Percentiles rank a stretch among this genome's conserved stretches.
Conservation (phyloP, 2,797 vertebrate genomes). For the Gymnocypris eckloni region DNA sequence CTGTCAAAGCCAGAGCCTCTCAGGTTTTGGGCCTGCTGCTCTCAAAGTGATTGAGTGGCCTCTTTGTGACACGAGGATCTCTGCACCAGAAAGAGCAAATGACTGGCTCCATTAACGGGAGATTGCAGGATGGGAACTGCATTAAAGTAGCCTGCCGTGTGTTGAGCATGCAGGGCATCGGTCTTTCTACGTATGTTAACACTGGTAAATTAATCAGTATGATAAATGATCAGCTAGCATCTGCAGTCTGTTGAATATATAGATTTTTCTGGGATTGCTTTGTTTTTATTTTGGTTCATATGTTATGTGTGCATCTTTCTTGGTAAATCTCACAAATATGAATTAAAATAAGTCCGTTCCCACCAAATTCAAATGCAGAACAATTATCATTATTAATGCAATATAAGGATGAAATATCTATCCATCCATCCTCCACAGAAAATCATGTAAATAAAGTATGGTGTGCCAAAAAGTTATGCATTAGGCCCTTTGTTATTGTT, state of each 20-base stretch:
- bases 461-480: not conserved
- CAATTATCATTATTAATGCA: not conserved
- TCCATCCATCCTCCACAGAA: not conserved
- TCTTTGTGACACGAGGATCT: constrained; percentile 62
- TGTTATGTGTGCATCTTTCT: not conserved
- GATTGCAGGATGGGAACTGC: constrained; percentile 40
- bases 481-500: not conserved
- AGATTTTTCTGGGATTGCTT: not conserved
- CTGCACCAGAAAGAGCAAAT: constrained; percentile 60
- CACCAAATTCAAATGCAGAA: not conserved
- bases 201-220: not conserved
- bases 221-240: not conserved
- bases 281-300: not conserved
- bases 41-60: constrained; percentile 64
- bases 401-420: not conserved
- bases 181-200: not conserved
- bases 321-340: not conserved
- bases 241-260: not conserved
- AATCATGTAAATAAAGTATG: not conserved
- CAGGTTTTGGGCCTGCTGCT: constrained; percentile 48
- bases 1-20: constrained; percentile 64
- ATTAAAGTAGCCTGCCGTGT: constrained; percentile 49
- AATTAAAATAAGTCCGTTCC: not conserved
- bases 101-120: constrained; percentile 52
- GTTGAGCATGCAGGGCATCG: constrained; percentile 9